Percentiles rank a stretch among this genome's conserved stretches.
Conservation (phyloP, 2,113 vertebrate species). For the Cebidichthys violaceus region DNA sequence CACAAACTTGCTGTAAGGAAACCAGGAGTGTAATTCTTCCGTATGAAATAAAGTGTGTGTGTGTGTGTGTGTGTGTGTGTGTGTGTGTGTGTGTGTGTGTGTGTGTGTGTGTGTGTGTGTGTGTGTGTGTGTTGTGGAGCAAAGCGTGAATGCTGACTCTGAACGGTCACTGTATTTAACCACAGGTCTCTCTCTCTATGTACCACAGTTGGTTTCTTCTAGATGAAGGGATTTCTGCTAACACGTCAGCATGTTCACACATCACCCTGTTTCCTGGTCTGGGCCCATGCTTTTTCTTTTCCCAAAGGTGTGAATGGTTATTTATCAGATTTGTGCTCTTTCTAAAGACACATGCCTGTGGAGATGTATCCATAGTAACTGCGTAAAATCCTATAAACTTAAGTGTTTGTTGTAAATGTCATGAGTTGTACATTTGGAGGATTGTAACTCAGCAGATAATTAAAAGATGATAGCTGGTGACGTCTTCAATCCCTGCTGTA, state of each 20-base stretch:
- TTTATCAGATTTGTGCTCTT: slow-evolving; percentile 83
- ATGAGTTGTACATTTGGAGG: slow-evolving; percentile 85
- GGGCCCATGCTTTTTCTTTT: slow-evolving; percentile 33
- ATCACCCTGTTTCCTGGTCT: slow-evolving; percentile 42
- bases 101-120: slow-evolving; percentile 15
- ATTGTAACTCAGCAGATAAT: slow-evolving; percentile 82
- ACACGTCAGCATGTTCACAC: slow-evolving; percentile 58
- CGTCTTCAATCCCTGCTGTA: slow-evolving; percentile 1
- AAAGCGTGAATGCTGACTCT: slow-evolving; percentile 5
- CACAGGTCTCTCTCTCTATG: background rate
- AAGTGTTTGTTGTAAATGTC: slow-evolving; percentile 86
- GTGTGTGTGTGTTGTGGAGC: slow-evolving; percentile 13
- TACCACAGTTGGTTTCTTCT: slow-evolving; percentile 28
- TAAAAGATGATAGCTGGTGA: slow-evolving; percentile 81
- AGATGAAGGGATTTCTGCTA: slow-evolving; percentile 11
- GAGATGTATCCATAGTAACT: slow-evolving; percentile 80
- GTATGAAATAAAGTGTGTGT: background rate
- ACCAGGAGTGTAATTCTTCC: background rate
- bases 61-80: slow-evolving; percentile 7
- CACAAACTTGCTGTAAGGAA: background rate
- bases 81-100: background rate
- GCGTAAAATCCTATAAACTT: slow-evolving; percentile 80
- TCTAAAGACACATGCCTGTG: slow-evolving; percentile 74
- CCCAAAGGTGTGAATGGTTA: slow-evolving; percentile 77
- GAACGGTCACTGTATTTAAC: background rate